A percentile compares a stretch with the other conserved stretches of the same genome.
Conservation (phyloP, 1,140 invertebrate species). For the Bombus pyrosoma region DNA sequence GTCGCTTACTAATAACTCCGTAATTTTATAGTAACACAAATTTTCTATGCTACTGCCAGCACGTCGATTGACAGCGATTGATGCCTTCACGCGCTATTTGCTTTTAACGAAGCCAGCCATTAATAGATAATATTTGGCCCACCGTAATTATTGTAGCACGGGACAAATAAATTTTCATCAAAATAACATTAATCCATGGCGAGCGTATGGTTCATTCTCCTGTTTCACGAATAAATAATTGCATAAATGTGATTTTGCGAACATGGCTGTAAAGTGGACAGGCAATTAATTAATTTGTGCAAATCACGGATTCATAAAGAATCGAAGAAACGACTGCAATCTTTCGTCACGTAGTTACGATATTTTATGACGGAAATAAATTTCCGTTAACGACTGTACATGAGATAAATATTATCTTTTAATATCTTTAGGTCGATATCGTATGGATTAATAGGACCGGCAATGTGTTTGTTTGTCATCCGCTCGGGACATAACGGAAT, state of each 20-base stretch:
- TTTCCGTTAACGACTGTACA: background rate
- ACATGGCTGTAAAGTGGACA: background rate
- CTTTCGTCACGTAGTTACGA: background rate
- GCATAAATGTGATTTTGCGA: background rate
- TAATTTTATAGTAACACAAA: background rate
- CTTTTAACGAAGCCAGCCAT: background rate
- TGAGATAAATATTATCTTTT: conserved; percentile 26
- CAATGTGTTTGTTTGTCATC: background rate
- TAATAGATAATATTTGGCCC: background rate
- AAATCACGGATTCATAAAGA: background rate
- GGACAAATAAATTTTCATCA: background rate
- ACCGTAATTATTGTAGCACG: background rate
- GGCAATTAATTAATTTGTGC: background rate
- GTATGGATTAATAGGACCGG: background rate
- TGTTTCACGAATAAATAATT: background rate
- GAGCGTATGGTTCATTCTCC: background rate
- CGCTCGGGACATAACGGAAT: no score
- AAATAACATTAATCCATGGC: background rate
- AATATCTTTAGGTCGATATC: background rate
- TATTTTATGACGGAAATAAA: conserved; percentile 30
- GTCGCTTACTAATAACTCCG: background rate
- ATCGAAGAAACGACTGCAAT: background rate
- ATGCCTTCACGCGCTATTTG: background rate
- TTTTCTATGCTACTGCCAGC: background rate
- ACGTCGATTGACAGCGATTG: background rate